Evolutionary conservation across 2,888 invertebrate genomes (phyloP).

Genomic region (Scaptomyza cyrtandrae): DNA sequence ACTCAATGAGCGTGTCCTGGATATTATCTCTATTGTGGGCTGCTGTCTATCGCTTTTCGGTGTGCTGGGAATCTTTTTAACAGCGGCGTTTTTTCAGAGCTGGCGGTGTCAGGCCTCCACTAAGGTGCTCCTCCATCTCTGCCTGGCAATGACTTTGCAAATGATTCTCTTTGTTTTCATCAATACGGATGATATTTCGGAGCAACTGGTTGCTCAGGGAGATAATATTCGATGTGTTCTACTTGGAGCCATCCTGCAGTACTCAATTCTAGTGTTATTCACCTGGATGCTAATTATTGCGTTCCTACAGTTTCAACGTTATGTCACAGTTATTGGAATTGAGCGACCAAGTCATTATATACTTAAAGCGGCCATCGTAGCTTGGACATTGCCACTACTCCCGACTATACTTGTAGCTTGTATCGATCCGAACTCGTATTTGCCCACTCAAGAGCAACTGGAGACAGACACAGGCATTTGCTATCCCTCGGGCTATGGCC

Average conservation of each 20-base stretch:
- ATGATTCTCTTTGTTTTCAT: conserved; percentile 85
- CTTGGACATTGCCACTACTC: conserved; percentile 87
- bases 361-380: conserved; percentile 87
- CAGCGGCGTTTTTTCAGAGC: conserved; percentile 86
- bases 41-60: conserved; percentile 87
- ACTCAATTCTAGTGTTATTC: conserved; percentile 88
- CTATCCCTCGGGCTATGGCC: conserved; percentile 86
- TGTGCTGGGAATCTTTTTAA: conserved; percentile 86
- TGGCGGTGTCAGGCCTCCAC: conserved; percentile 88
- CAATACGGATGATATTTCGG: conserved; percentile 66
- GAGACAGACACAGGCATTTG: conserved; percentile 84
- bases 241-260: conserved; percentile 88
- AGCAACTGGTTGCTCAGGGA: conserved; percentile 56
- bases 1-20: conserved; percentile 85
- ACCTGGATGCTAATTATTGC: conserved; percentile 91
- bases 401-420: conserved; percentile 85
- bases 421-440: conserved; percentile 85
- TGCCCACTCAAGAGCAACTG: conserved; percentile 75
- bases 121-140: conserved; percentile 88
- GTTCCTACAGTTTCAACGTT: conserved; percentile 88
- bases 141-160: conserved; percentile 87
- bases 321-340: conserved; percentile 88
- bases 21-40: conserved; percentile 87
- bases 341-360: conserved; percentile 87
- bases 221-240: conserved; percentile 85